Conservation (phyloP, 1,140 invertebrate genomes). For the Rhopalosiphum maidis region DNA sequence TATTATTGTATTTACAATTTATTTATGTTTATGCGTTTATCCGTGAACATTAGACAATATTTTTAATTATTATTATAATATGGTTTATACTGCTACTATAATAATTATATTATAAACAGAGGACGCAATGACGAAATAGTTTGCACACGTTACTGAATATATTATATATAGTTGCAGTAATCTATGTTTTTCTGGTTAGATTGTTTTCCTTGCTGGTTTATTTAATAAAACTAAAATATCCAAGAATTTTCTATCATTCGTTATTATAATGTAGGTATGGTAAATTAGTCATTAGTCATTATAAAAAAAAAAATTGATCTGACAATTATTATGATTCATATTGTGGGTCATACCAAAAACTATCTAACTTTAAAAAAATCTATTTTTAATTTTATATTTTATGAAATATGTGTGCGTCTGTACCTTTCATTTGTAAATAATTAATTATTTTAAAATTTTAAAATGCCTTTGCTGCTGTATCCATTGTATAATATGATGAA, state of each 20-base stretch:
- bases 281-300: background rate
- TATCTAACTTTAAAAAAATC: background rate
- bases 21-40: background rate
- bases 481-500: background rate
- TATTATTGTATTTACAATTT: background rate
- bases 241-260: background rate
- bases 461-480: background rate
- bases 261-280: background rate
- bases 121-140: background rate
- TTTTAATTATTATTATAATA: background rate
- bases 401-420: background rate
- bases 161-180: background rate
- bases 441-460: background rate
- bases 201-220: background rate
- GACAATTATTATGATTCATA: background rate
- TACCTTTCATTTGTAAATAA: background rate
- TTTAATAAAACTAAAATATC: background rate
- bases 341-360: background rate
- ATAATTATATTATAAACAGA: background rate
- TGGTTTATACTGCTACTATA: background rate
- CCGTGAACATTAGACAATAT: background rate
- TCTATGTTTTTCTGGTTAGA: background rate
- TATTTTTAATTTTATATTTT: background rate
- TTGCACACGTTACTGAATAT: background rate
- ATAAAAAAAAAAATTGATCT: background rate